Evolutionary conservation across 92 coral and sea anemone species (phyloP), one percentile per base, ranked within the genome.

Genomic region (Bergia sp.): DNA sequence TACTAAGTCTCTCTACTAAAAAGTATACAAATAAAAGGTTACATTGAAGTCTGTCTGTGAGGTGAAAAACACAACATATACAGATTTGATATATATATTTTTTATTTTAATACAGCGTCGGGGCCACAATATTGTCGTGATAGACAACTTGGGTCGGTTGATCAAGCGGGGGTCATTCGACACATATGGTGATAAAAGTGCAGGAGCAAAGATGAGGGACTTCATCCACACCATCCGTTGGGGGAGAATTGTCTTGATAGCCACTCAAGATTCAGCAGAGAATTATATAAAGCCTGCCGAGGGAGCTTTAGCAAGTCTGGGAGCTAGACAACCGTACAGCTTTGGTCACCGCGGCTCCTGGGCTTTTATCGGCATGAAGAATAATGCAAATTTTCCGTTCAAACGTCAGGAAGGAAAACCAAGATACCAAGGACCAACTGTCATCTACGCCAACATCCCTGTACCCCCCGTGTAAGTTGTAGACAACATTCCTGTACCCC

Each of bases 51-150:
- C 29, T 29, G 29, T 29, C 29, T 29, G 29, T 29, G 29, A 29
- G 29, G 0, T 29, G 29, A 29, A 29, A 29, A 29, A 29, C 29
- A 29, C 29, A 29, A 29, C 29, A 29, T 29, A 29, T 29, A 29
- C 29, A 29, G 29, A 29, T 29, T 29, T 29, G 29, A 29, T 29
- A 29, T 29, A 29, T 29, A 29, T 29, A 29, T 29, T 29, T 29
- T 29, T 29, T 29, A 29, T 29, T 29, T 29, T 42, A 7, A 36
- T 15, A 37, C 69, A 92, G 94, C 9, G 29, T 37, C 93, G 95
- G 36, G 96, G 96, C 40, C 96, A 93, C 81, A 91, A 93, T 55
- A 82, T 93, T 10, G 94, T 90, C 10, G 94, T 90, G 21, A n/a
- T 93, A 0, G 80, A 89, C 77, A 84, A 78, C 55, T 86, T 77